Percentiles rank a stretch among this genome's conserved stretches.
Evolutionary conservation across 2,113 vertebrate genomes (phyloP).

Genomic region (Nycticorax nycticorax): DNA sequence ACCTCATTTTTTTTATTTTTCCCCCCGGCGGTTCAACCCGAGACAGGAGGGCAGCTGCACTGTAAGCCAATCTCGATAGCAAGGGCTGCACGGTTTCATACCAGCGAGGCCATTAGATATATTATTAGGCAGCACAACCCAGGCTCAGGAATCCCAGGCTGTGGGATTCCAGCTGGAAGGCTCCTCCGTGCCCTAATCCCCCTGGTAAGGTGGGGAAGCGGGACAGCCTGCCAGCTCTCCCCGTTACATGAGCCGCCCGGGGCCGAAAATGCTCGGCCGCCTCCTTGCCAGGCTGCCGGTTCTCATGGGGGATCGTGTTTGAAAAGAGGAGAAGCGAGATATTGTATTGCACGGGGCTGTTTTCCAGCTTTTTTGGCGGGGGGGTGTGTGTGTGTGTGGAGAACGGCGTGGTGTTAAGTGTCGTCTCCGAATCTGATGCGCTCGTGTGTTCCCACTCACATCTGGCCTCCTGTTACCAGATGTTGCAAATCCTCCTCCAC

Average conservation of each 20-base stretch:
- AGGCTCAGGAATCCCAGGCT: neutral
- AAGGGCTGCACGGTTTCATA: neutral
- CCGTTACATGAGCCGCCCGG: neutral
- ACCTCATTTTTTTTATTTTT: neutral
- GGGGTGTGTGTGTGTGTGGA: too few species aligned
- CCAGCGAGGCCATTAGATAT: neutral
- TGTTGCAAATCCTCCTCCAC: neutral
- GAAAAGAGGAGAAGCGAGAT: neutral
- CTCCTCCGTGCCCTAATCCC: neutral
- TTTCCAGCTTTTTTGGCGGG: neutral
- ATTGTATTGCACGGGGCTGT: neutral
- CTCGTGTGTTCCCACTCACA: neutral
- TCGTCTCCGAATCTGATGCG: neutral
- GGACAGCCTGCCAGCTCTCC: neutral
- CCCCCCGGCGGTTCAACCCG: neutral
- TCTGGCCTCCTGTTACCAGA: neutral
- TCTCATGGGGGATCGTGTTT: neutral
- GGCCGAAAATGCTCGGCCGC: neutral
- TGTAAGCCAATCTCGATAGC: neutral
- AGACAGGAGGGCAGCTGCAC: slow-evolving; percentile 1
- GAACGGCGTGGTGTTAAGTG: neutral
- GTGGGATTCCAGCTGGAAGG: slow-evolving; percentile 25
- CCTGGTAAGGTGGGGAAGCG: neutral
- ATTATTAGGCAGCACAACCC: neutral
- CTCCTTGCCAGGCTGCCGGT: neutral